Percentiles rank a stretch among this genome's conserved stretches.
Evolutionary conservation across 1,140 invertebrate genomes (phyloP).

Genomic region (Mamestra configurata): DNA sequence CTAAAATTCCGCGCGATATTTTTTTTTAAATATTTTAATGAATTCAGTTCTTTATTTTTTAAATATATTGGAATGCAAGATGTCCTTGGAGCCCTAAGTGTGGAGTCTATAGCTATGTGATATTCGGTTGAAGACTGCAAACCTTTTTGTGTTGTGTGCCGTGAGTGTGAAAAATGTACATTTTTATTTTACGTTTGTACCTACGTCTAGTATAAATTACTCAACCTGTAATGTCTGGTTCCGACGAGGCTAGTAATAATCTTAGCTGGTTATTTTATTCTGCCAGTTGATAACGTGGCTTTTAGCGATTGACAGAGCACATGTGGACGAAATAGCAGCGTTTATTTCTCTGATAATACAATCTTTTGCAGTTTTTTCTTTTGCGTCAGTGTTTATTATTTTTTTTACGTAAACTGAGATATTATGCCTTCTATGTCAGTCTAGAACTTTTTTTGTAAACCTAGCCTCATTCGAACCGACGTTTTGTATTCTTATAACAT

Average conservation of each 20-base stretch:
- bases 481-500: slow-evolving; percentile 30
- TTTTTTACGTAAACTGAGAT: not conserved
- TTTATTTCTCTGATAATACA: not conserved
- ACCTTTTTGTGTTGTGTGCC: slow-evolving; percentile 78
- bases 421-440: too few relatives aligned
- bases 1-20: not conserved
- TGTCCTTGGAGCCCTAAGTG: slow-evolving; percentile 62
- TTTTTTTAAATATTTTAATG: not conserved
- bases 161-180: slow-evolving; percentile 75
- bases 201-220: slow-evolving; percentile 68
- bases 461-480: slow-evolving; percentile 24
- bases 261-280: not conserved
- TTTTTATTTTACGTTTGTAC: slow-evolving; percentile 69
- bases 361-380: not conserved
- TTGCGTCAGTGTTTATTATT: not conserved
- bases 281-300: not conserved
- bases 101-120: slow-evolving; percentile 78
- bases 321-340: not conserved
- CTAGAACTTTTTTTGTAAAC: not conserved
- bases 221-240: slow-evolving; percentile 44
- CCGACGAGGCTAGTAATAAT: slow-evolving; percentile 25
- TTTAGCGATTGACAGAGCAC: not conserved
- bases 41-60: not conserved
- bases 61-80: not conserved
- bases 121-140: slow-evolving; percentile 81